Evolutionary conservation across 2,797 vertebrate species (phyloP).

Genomic region (Petrocephalus schoutedeni): DNA sequence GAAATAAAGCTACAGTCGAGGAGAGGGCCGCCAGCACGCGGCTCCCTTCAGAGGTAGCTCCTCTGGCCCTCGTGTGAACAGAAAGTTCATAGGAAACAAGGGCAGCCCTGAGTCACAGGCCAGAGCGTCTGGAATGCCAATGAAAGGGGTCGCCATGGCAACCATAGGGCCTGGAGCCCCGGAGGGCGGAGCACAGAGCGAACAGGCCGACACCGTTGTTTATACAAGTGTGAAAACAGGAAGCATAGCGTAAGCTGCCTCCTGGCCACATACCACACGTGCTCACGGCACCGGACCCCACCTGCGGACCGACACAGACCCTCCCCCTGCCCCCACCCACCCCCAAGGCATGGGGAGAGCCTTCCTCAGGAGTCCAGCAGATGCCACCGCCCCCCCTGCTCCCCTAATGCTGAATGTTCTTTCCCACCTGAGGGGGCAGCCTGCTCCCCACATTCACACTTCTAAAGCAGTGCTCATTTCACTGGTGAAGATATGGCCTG

Average conservation of each 20-base stretch:
- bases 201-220: background rate
- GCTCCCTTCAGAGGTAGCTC: background rate
- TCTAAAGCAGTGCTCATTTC: background rate
- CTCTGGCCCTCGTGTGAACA: background rate
- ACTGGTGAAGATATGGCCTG: background rate
- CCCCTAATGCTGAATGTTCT: background rate
- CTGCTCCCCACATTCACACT: background rate
- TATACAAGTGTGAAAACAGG: slow-evolving; percentile 21
- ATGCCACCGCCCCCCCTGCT: background rate
- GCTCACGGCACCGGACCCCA: background rate
- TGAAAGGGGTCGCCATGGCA: slow-evolving; percentile 16
- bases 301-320: background rate
- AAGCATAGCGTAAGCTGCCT: slow-evolving; percentile 5
- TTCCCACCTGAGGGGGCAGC: background rate
- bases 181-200: background rate
- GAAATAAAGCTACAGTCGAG: background rate
- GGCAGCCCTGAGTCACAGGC: background rate
- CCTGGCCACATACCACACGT: background rate
- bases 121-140: slow-evolving; percentile 13
- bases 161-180: slow-evolving; percentile 3
- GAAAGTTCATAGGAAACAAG: background rate
- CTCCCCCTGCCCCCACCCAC: background rate
- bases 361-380: background rate
- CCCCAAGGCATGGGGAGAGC: background rate
- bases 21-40: too few relatives aligned